Percentiles rank a stretch among this genome's conserved stretches.
Conservation (phyloP, 2,888 invertebrate genomes). For the Nemotelus pantherinus region DNA sequence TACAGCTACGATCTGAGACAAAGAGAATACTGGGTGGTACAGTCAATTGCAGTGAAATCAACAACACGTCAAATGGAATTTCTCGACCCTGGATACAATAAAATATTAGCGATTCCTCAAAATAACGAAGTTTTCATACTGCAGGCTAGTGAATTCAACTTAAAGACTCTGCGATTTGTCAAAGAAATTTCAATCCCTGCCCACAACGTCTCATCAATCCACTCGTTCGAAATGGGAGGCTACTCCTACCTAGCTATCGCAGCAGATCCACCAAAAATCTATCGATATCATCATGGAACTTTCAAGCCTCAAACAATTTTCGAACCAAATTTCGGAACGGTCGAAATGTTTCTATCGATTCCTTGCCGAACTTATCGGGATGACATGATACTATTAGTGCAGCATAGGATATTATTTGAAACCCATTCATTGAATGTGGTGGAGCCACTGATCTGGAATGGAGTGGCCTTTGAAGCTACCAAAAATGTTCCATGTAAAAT, state of each 20-base stretch:
- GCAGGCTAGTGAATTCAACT: conserved; percentile 49
- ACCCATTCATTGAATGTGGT: conserved; percentile 60
- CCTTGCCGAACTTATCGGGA: conserved; percentile 63
- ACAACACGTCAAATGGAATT: conserved; percentile 55
- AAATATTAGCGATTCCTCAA: conserved; percentile 60
- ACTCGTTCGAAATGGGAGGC: conserved; percentile 63
- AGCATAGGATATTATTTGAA: conserved; percentile 61
- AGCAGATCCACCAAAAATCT: conserved; percentile 60
- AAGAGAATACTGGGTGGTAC: conserved; percentile 61
- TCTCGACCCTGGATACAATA: conserved; percentile 60
- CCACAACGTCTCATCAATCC: conserved; percentile 56
- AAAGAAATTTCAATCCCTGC: conserved; percentile 53
- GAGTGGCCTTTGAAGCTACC: conserved; percentile 61
- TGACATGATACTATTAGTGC: conserved; percentile 63
- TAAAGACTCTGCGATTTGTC: conserved; percentile 53
- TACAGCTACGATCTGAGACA: conserved; percentile 57
- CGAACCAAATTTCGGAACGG: conserved; percentile 60
- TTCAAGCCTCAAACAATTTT: conserved; percentile 60
- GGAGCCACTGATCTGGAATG: conserved; percentile 64
- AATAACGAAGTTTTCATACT: conserved; percentile 57
- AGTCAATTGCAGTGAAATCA: conserved; percentile 57
- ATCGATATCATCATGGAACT: conserved; percentile 59
- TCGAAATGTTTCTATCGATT: conserved; percentile 61
- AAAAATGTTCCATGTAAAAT: conserved; percentile 59
- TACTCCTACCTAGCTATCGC: conserved; percentile 61